Evolutionary conservation across 2,888 invertebrate genomes (phyloP), one percentile per base, ranked within the genome.

Genomic region (Dynastes tityus): DNA sequence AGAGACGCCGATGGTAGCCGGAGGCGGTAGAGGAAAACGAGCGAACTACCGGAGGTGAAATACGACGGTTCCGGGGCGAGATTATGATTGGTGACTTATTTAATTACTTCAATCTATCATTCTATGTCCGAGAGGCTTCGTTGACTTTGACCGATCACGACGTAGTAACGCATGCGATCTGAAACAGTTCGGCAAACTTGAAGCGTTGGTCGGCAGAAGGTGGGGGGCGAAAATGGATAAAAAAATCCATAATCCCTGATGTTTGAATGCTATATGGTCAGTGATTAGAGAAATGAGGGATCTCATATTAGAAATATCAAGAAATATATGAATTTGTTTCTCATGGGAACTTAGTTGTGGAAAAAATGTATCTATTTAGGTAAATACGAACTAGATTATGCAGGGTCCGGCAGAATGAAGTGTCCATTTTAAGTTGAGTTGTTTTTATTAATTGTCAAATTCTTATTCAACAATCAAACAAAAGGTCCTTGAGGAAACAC

Each of bases 61-160:
- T 63, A 63, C 73, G 73, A 74, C 73, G 61, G 73, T 61, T 61
- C 29, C 73, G 40, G 73, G 86, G 86, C 87, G 87, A 85, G 86
- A 87, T 87, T 88, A 88, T 88, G 88, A 88, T 88, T 88, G 88
- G 88, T 88, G 87, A 88, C 87, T 88, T 88, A 88, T 88, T 88
- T 88, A 88, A 88, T 88, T 88, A 88, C 87, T 86, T 85, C 85
- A 85, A 88, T 88, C 88, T 88, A 88, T 88, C 88, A 88, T 87
- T 86, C 85, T 85, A 85, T 86, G 87, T 87, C 87, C 87, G 73
- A 67, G 85, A 87, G 86, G 86, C 86, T 71, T 63, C 83, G 83
- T 84, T 87, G 87, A 87, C 87, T 87, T 87, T 87, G 87, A 87
- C 86, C 87, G 87, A 87, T 87, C 84, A 49, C 73, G 61, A 58